phyloP scores from a whole-genome alignment of 2,888 invertebrate genomes.

The Timandra comae region DNA sequence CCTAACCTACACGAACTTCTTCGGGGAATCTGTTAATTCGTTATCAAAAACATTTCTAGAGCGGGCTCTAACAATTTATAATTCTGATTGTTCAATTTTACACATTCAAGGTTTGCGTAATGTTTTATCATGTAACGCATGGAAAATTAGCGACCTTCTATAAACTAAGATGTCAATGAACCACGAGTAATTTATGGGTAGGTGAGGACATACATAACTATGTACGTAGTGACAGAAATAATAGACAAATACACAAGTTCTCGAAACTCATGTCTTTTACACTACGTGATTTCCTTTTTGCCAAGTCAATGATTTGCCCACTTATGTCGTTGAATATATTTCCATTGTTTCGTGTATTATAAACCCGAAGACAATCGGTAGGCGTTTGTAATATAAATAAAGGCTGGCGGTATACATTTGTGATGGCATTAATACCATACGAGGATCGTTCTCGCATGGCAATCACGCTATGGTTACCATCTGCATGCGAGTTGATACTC shows the following conservation, averaged over 20 bases:
- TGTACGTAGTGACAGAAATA: slow-evolving; percentile 28
- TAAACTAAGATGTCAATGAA: no score
- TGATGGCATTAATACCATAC: slow-evolving; percentile 72
- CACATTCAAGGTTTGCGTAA: no score
- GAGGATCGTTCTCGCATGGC: slow-evolving; percentile 63
- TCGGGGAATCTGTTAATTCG: no score
- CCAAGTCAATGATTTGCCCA: slow-evolving; percentile 42
- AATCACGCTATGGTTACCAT: slow-evolving; percentile 55
- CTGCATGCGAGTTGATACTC: slow-evolving; percentile 58
- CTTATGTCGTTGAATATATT: slow-evolving; percentile 45
- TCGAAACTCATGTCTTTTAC: slow-evolving; percentile 36
- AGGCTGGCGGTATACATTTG: slow-evolving; percentile 42
- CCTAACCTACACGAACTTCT: no score
- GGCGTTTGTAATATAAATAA: slow-evolving; percentile 64
- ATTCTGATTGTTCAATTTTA: no score
- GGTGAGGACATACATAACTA: slow-evolving; percentile 18
- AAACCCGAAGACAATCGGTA: slow-evolving; percentile 55
- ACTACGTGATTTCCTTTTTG: slow-evolving; percentile 66
- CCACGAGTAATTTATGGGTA: no score
- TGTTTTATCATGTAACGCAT: no score
- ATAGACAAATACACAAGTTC: slow-evolving; percentile 42
- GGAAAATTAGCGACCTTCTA: no score
- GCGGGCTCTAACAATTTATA: no score
- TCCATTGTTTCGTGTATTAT: slow-evolving; percentile 62
- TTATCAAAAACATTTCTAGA: no score